Base-by-base conservation (phyloP, 2,797 vertebrate species). In the Clamator glandarius region DNA sequence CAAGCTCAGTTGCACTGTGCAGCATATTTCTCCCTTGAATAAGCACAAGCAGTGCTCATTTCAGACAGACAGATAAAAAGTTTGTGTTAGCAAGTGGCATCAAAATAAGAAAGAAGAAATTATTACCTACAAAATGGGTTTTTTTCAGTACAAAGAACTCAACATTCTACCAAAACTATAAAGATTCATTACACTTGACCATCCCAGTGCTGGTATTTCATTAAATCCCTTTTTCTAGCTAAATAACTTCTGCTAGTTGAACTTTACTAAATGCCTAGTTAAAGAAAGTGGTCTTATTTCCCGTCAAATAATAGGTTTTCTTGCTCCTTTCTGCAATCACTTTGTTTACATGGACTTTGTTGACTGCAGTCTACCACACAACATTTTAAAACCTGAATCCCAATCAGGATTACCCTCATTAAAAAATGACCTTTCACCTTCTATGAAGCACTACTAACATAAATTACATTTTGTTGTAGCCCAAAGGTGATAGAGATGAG, bases 401-500 rank as follows among this genome's bases (percentile, higher is more conserved):
- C 96, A 98, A 97, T 98, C 98, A 96, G 74, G 89, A 67, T 73
- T 64, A 91, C 75, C 82, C 94, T 97, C 96, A 97, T 98, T 97
- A 98, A 97, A 97, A 93, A 67, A 92, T 95, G 94, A 95, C 95
- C 97, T 96, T 95, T 96, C 97, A 97, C 95, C 96, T 96, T 91
- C 78, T 86, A 85, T 87, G 93, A 94, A 96, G 95, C 93, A 95
- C 72, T 94, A 93, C 97, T 96, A 97, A 98, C 98, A 98, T 98
- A 99, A 99, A 99, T 99, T 98, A 98, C 97, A 97, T 97, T 97
- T 97, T 96, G 97, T 96, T 95, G 91, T 97, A 98, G 98, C 98
- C 98, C 98, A 98, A 98, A 98, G 98, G 98, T 98, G 98, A 98
- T 97, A 98, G 95, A 98, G 98, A 98, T 98, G 98, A 98, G 98